Base-by-base conservation (phyloP, 2,113 vertebrate genomes). In the Notothenia rossii region DNA sequence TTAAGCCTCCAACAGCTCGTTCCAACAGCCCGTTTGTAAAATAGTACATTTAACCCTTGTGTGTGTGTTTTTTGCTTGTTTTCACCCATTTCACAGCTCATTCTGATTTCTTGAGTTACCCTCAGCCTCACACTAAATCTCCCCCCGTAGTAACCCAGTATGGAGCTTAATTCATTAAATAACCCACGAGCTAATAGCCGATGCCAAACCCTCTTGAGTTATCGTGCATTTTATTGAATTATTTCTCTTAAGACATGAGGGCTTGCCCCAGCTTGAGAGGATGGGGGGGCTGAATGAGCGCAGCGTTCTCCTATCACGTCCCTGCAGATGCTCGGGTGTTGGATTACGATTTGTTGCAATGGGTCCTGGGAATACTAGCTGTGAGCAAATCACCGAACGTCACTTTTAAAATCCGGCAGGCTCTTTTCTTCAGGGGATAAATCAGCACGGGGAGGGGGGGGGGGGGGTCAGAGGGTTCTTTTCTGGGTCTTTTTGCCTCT, bases 321-420 rank as follows among this genome's bases (percentile, higher is more conserved):
- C 86, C 58, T 58, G 81, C 92, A 95, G 93, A 94, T 94, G 94
- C 80, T 82, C 65, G 17, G 72, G 94, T 89, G 84, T 95, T 84
- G 79, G 85, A 73, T 95, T 95, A 92, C 94, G 33, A 22, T 68
- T 77, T 59, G 58, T 77, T 76, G 93, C 93, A 94, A 94, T 88
- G 86, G 75, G 89, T 67, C 82, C 85, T 76, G 79, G 90, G 91
- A 95, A 94, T 85, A 81, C 84, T 86, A 93, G 88, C 92, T 87
- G 89, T 76, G 88, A 82, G 92, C 90, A 93, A 95, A 93, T 92
- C 92, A 91, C 72, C 86, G 80, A 72, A 86, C 46, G 48, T 79
- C 67, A 68, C 86, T 82, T 78, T 82, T 62, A 79, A 83, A 83
- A 76, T 53, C 45, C 58, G 33, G 64, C 75, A 65, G 87, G 58